A percentile compares a stretch with the other conserved stretches of the same genome.
Conservation (phyloP, 2,113 vertebrate genomes). For the Indicator indicator region DNA sequence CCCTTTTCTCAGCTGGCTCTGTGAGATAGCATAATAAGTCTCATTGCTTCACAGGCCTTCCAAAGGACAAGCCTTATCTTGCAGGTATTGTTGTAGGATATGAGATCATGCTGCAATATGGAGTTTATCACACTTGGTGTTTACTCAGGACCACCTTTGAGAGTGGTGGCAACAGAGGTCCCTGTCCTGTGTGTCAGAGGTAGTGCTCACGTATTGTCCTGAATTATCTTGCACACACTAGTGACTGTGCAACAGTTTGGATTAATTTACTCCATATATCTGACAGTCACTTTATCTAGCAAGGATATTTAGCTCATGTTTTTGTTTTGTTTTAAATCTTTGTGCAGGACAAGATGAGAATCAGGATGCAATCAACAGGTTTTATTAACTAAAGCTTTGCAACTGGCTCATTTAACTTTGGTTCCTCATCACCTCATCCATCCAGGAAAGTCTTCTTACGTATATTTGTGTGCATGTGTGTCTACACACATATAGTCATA, state of each 20-base stretch:
- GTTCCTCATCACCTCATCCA: neutral
- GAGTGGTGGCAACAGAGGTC: neutral
- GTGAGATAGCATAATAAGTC: neutral
- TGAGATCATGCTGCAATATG: neutral
- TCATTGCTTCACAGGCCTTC: neutral
- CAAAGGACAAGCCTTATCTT: slow-evolving; percentile 37
- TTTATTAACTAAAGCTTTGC: neutral
- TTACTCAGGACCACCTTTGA: slow-evolving; percentile 49
- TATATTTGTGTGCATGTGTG: accelerated
- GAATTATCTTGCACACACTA: neutral
- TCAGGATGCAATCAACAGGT: neutral
- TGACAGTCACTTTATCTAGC: neutral
- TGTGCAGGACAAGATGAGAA: neutral
- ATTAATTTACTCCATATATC: accelerated
- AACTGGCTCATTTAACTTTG: neutral
- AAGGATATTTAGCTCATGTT: neutral
- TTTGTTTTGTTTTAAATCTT: neutral
- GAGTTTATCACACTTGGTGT: slow-evolving; percentile 39
- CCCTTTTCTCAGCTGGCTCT: slow-evolving; percentile 25
- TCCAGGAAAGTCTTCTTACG: neutral
- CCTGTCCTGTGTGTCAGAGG: neutral
- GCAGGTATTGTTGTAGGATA: slow-evolving; percentile 13
- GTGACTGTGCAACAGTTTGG: neutral
- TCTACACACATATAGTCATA: neutral
- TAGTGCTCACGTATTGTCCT: accelerated